Evolutionary conservation across 1,140 invertebrate genomes (phyloP), one percentile per base, ranked within the genome.

Genomic region (Neuroterus valhalla): DNA sequence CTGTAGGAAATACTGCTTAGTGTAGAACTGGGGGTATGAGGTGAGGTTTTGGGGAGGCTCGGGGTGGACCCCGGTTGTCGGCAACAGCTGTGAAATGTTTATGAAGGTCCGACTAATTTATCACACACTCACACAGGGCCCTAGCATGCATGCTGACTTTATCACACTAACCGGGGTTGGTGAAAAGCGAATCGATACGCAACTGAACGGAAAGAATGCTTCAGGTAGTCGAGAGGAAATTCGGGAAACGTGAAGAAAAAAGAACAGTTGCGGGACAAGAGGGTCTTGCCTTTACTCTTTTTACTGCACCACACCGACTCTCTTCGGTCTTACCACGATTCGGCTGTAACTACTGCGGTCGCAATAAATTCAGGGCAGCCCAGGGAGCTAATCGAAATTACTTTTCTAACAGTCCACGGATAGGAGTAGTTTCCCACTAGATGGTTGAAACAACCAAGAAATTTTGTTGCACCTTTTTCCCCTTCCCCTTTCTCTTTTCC

Each of bases 21-120:
- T 68, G 70, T 44, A 73, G 68, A 66, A 21, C 23, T 43, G 31
- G 23, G n/a, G 21, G 70, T 70, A 62, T 23, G 45, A 70, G 62
- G 44, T 68, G 44, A 42, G 26, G 31, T 26, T 68, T 69, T 66
- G 45, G 72, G 45, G 72, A 70, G 77, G 78, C 72, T 75, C 17
- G 70, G 74, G 79, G 42, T 71, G 76, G 77, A 74, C 72, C 68
- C 73, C 71, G 80, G 72, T 71, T 87, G 86, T 88, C 84, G 83
- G 83, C 86, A 84, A 73, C 87, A 88, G 86, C 84, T 87, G 87
- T 86, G 85, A 88, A 88, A 88, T 89, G 88, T 88, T 89, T 87
- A 88, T 88, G 88, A 88, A 88, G 84, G 83, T 84, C 79, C 82
- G 82, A 85, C 85, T 89, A 89, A 89, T 89, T 89, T 89, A 89